Base-by-base conservation (phyloP, 2,113 vertebrate species). In the Amblyopsis rosae region DNA sequence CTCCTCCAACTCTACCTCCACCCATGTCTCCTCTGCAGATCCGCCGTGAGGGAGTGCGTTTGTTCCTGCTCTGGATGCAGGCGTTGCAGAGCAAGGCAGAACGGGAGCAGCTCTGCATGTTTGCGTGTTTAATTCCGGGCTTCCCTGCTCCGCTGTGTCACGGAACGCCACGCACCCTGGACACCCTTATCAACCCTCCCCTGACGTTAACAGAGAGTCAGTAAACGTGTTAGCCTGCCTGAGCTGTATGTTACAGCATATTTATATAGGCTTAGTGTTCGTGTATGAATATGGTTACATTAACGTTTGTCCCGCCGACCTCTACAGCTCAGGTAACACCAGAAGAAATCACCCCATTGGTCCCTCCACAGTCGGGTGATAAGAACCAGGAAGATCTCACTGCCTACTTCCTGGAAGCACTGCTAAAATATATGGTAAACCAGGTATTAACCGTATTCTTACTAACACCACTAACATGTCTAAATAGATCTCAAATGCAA, bases 401-500 rank as follows among this genome's bases (percentile, higher is more conserved):
- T 65, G 97, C 96, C 77, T 99, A 96, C 88, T 99, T 98, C 89
- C 92, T 99, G 73, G 98, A 99, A 93, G 97, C 96, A 69, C 93
- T 99, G 82, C 94, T 98, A 86, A 99, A 99, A 93, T 99, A 98
- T 81, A 96, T 98, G 93, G 98, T 99, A 93, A 99, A 97, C 94
- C 98, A 99, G 98, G 98, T 98, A 96, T 71, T 86, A 89, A 79
- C 72, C 72, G 70, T 19, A 63, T 88, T 70, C 64, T 82, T 84
- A 89, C 91, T 93, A 92, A 93, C 89, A 83, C 61, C 49, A 64
- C 82, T 91, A 85, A 89, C 73, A 81, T 69, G 32, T 49, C 46
- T 58, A 69, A 45, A 62, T 17, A 56, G 46, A 75, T 64, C 11
- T 50, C 3, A 33, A 8, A 67, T 41, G 35, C 35, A 41, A 55